A percentile compares a stretch with the other conserved stretches of the same genome.
Conservation (phyloP, 2,888 invertebrate species). For the Alcis repandata region DNA sequence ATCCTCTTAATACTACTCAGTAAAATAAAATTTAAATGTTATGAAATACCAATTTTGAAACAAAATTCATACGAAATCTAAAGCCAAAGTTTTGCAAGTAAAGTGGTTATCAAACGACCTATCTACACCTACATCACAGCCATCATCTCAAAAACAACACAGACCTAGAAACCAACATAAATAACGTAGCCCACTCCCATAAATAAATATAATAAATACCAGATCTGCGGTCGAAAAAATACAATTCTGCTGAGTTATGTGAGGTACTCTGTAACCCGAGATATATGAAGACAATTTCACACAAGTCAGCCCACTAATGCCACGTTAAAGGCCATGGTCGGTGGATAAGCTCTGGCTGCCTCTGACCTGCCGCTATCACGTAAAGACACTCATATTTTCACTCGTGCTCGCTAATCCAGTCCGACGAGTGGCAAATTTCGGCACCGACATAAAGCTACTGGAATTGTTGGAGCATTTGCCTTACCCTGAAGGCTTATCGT, state of each 20-base stretch:
- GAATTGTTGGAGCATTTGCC: constrained; percentile 16
- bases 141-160: constrained; percentile 38
- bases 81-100: background rate
- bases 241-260: constrained; percentile 56
- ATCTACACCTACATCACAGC: background rate
- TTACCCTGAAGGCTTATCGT: constrained; percentile 21
- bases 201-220: constrained; percentile 53
- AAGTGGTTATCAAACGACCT: background rate
- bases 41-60: background rate
- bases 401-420: constrained; percentile 56
- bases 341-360: constrained; percentile 40
- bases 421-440: constrained; percentile 31
- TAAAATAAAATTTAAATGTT: too few relatives aligned
- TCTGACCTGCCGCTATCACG: constrained; percentile 62
- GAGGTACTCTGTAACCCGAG: constrained; percentile 44
- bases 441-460: constrained; percentile 23
- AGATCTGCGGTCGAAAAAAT: constrained; percentile 34
- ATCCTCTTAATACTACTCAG: too few relatives aligned
- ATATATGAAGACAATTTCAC: constrained; percentile 65
- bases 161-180: constrained; percentile 22
- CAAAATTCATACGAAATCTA: background rate
- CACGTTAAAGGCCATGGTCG: constrained; percentile 50
- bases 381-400: constrained; percentile 64
- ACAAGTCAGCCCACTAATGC: constrained; percentile 54
- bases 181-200: constrained; percentile 27